phyloP scores from a whole-genome alignment of 2,888 invertebrate species.

The Aphidoletes aphidimyza region DNA sequence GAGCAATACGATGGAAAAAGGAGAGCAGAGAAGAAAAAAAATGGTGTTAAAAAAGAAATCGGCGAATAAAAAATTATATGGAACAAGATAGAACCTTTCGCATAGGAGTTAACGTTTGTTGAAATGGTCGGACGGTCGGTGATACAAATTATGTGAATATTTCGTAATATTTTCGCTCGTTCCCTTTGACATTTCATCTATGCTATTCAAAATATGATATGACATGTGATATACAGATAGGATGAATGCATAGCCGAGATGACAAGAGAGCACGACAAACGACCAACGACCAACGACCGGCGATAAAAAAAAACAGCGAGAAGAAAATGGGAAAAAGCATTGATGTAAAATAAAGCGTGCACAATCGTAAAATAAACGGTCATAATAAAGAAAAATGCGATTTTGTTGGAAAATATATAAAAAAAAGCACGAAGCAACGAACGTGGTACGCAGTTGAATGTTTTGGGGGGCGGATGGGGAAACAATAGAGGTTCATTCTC shows the following conservation, averaged over 20 bases:
- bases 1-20: neutral
- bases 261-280: neutral
- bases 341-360: neutral
- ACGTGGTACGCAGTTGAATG: neutral
- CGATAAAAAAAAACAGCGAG: no score
- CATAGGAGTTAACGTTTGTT: neutral
- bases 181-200: conserved; percentile 20
- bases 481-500: neutral
- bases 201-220: conserved; percentile 30
- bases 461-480: neutral
- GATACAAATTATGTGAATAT: neutral
- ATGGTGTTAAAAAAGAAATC: neutral
- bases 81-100: neutral
- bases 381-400: conserved; percentile 20
- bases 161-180: neutral
- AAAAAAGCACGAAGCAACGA: neutral
- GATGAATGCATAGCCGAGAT: neutral
- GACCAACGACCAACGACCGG: neutral
- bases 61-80: neutral
- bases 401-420: neutral
- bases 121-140: neutral
- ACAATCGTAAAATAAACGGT: conserved; percentile 45
- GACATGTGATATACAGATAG: conserved; percentile 8
- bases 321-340: neutral
- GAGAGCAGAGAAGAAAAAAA: neutral